These are phyloP conservation scores for Mastigias papua DNA, from an alignment of 30 jellyfish, hydroid and myxozoan genomes.

Conservation along the genomic window DNA sequence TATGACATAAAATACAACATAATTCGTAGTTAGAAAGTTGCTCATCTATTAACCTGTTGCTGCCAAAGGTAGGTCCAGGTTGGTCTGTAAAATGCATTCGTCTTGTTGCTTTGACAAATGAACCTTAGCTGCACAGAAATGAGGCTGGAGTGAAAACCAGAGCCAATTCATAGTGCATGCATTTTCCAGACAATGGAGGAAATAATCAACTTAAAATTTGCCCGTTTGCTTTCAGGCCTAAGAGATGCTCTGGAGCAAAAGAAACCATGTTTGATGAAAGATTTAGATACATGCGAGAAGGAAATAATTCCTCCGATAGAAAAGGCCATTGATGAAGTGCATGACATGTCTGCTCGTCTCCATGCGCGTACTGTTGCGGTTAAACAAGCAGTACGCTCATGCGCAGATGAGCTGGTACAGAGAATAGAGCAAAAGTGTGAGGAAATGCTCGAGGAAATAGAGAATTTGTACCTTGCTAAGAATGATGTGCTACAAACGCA, in stretches of 20 bases:
- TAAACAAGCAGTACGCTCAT: constrained; percentile 85
- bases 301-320: constrained; percentile 88
- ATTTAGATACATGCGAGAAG: constrained; percentile 79
- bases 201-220: no score
- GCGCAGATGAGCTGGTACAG: constrained; percentile 84
- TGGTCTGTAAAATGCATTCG: no score
- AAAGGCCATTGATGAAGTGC: constrained; percentile 94
- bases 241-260: constrained; percentile 89
- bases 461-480: constrained; percentile 66
- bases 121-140: no score
- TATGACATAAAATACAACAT: no score
- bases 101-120: no score
- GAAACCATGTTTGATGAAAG: constrained; percentile 76
- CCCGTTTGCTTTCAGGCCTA: constrained; percentile 68
- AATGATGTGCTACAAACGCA: constrained; percentile 78
- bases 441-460: constrained; percentile 78
- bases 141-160: no score
- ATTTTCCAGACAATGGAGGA: no score
- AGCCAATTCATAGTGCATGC: no score
- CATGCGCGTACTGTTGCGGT: constrained; percentile 97
- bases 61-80: no score
- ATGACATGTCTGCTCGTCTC: constrained; percentile 98
- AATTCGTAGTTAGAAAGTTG: no score
- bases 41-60: no score
- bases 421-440: constrained; percentile 86